Percentiles rank a stretch among this genome's conserved stretches.
These are phyloP conservation scores for Patiria miniata DNA, from an alignment of 35 echinoderm and acorn worm species.

Conservation along the genomic window DNA sequence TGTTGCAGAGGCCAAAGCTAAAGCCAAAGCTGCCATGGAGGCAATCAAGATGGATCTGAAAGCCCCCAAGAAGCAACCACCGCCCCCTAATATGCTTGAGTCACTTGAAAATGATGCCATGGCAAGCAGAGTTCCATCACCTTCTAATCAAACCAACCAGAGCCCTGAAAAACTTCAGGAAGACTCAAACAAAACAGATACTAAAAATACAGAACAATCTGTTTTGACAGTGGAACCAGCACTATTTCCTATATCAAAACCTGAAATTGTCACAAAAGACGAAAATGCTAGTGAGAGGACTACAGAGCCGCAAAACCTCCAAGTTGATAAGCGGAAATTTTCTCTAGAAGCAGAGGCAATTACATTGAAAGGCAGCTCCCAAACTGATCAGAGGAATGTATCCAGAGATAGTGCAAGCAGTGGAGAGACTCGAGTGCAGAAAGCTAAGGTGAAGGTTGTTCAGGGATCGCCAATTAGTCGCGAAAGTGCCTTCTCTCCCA, in stretches of 20 bases:
- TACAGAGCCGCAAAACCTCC: neutral
- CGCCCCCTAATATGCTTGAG: conserved; percentile 60
- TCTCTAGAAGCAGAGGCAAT: conserved; percentile 5
- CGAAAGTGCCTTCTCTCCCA: conserved; percentile 27
- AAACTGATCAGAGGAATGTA: conserved; percentile 24
- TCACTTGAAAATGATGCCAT: conserved; percentile 90
- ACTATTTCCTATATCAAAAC: neutral
- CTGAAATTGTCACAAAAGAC: neutral
- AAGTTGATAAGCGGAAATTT: conserved; percentile 15
- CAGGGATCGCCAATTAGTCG: conserved; percentile 26
- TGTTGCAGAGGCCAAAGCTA: conserved; percentile 64
- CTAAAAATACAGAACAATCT: neutral
- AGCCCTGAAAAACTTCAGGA: neutral
- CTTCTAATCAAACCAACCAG: neutral
- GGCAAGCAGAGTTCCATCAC: neutral
- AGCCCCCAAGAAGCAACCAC: conserved; percentile 52
- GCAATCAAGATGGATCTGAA: conserved; percentile 79
- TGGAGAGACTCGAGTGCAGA: conserved; percentile 3
- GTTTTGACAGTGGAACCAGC: neutral
- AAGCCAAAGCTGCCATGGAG: conserved; percentile 88
- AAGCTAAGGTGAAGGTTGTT: conserved; percentile 28
- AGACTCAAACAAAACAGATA: neutral
- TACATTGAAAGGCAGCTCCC: neutral
- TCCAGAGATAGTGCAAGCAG: conserved; percentile 10
- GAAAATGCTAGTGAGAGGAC: neutral